Evolutionary conservation across 2,797 vertebrate genomes (phyloP).

Genomic region (Scarus forsteni): DNA sequence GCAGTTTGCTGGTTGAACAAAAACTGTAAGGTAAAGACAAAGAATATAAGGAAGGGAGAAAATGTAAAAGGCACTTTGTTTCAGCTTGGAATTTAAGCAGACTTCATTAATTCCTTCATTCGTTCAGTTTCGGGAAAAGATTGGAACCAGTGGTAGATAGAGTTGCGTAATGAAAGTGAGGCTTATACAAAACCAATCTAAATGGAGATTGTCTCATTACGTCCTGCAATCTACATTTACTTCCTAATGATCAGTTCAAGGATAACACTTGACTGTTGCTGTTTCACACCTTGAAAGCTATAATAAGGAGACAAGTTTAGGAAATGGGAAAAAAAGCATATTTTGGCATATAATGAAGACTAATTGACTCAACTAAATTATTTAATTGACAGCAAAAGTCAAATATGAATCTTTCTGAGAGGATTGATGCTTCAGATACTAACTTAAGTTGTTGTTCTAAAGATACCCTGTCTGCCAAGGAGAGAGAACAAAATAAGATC

Average conservation of each 20-base stretch:
- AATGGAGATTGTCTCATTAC: constrained; percentile 1
- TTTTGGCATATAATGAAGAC: not conserved
- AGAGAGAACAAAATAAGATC: constrained; percentile 22
- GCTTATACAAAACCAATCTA: not conserved
- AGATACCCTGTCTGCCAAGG: constrained; percentile 21
- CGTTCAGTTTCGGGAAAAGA: not conserved
- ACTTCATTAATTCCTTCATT: not conserved
- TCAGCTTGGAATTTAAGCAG: not conserved
- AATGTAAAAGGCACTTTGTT: not conserved
- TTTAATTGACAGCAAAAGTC: not conserved
- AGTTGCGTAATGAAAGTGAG: not conserved
- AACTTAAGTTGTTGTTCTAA: not conserved
- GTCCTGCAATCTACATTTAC: not conserved
- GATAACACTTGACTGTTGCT: not conserved
- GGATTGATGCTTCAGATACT: constrained; percentile 5
- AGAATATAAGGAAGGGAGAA: not conserved
- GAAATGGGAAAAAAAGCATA: not conserved
- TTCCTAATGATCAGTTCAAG: not conserved
- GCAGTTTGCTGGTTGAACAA: too few species aligned
- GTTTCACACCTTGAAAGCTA: too few species aligned
- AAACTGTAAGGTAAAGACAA: not conserved
- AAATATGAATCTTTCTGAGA: constrained; percentile 17
- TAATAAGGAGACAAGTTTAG: not conserved
- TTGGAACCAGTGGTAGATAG: constrained; percentile 1
- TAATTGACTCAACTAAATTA: not conserved